Conservation (phyloP, 2,888 invertebrate species). For the Calliopum simillimum region DNA sequence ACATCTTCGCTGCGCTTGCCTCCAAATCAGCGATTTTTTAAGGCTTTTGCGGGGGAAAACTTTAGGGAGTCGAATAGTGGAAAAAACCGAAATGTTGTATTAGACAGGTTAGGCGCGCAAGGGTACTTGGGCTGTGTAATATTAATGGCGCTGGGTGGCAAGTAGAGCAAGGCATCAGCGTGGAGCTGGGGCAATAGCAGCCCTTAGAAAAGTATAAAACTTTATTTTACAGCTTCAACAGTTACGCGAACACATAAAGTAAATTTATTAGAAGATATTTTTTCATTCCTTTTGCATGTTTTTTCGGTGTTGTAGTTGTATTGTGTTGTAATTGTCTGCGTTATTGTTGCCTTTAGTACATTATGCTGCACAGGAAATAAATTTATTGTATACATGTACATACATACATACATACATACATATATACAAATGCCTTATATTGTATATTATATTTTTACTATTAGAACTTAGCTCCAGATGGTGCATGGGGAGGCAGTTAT, state of each 20-base stretch:
- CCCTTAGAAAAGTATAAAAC: constrained; percentile 45
- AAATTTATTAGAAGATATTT: constrained; percentile 67
- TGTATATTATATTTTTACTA: background rate
- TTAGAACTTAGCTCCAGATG: constrained; percentile 65
- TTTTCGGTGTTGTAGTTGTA: constrained; percentile 64
- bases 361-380: constrained; percentile 31
- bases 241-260: constrained; percentile 61
- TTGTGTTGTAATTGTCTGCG: constrained; percentile 43
- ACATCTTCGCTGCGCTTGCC: constrained; percentile 20
- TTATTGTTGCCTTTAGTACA: constrained; percentile 20
- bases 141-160: constrained; percentile 39
- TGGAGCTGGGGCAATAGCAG: constrained; percentile 10
- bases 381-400: constrained; percentile 25
- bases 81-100: constrained; percentile 59
- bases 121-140: constrained; percentile 27
- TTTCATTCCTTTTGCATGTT: constrained; percentile 62
- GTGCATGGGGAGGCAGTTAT: constrained; percentile 55
- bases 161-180: constrained; percentile 20
- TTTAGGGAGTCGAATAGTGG: background rate
- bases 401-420: too few relatives aligned
- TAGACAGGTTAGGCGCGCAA: constrained; percentile 51
- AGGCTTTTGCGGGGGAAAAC: constrained; percentile 14
- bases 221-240: constrained; percentile 45
- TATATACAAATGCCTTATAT: too few relatives aligned
- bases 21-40: constrained; percentile 23